Base-by-base conservation (phyloP, 2,113 vertebrate species). In the Eidolon helvum region DNA sequence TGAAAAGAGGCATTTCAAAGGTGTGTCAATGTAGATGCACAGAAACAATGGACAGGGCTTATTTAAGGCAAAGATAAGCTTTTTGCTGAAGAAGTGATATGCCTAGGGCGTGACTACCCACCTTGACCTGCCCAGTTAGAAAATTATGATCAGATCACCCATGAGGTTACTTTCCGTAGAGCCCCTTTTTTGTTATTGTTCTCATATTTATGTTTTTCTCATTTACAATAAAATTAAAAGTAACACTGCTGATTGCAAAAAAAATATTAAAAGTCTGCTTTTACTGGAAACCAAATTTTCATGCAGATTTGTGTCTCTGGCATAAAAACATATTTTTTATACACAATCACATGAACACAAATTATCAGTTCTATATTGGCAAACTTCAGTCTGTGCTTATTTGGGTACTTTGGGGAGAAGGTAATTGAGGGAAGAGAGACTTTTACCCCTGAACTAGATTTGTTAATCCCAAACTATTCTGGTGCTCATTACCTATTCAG, bases 401-500 rank as follows among this genome's bases (percentile, higher is more conserved):
- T 90, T 92, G 19, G 38, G 19, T 53, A 79, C 24, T 65, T 72
- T 59, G 19, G 57, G 10, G 11, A 80, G 1, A 38, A 80, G 78
- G 30, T 22, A 65, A 28, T 68, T 74, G 55, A 86, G 1, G 66
- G 28, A 86, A 66, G 72, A 65, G 12, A 92, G 24, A 72, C 33
- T 71, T 82, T 80, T 35, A 94, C 87, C 69, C 91, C 63, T 96
- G 71, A 98, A 97, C 68, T 96, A 87, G 80, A 95, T 98, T 96
- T 93, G 50, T 89, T 96, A 7, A 92, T 95, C 95, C 96, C 94
- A 90, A 97, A 96, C 93, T 79, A 75, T 96, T 97, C 61, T 80
- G 75, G 87, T 71, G 38, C 63, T 66, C 88, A 97, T 98, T 93
- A 97, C 98, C 97, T 94, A 98, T 98, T 98, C 97, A 97, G 43